Evolutionary conservation across 2,797 vertebrate genomes (phyloP), one percentile per base, ranked within the genome.

Genomic region (Myripristis jacobus): DNA sequence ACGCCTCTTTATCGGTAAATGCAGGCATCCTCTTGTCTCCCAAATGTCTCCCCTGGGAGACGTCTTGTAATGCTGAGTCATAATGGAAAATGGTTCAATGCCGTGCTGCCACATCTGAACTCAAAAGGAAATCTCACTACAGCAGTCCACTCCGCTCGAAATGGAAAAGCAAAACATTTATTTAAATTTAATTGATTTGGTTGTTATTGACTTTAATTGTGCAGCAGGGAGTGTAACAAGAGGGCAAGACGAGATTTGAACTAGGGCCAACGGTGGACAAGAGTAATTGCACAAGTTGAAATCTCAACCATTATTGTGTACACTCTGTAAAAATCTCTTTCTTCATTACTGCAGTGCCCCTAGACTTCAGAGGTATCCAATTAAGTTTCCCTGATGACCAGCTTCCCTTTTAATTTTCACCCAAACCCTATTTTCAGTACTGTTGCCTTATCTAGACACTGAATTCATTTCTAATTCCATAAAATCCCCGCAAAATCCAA

Each of bases 121-220:
- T 73, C 69, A 59, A 8, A 52, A 70, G 24, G 46, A 71, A 77
- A 70, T 64, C 41, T 58, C 57, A 19, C 47, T 41, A 10, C 69
- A 74, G 47, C 48, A 62, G 59, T 58, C 25, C 2, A n/a, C 25
- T 67, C 59, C 58, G 76, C 22, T 4, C 48, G 65, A 56, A 77
- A 59, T 59, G 63, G 66, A 60, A 65, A 78, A 83, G 83, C 47
- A 34, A 60, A 70, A 62, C 62, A 80, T 91, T 62, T 70, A 67
- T 89, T 85, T 74, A 47, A 70, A 79, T 85, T 81, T 2, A 55
- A 81, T 57, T 66, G 65, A 89, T 89, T 82, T 25, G 4, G 27
- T 70, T 78, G 73, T 66, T 53, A 73, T 83, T 80, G 80, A 77
- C 61, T 85, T 69, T 56, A 79, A 85, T 79, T 79, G 77, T 13